Percentiles rank a stretch among this genome's conserved stretches.
These are phyloP conservation scores for Scelioninae gen. 2 DNA, from an alignment of 2,888 invertebrate genomes.

Conservation along the genomic window DNA sequence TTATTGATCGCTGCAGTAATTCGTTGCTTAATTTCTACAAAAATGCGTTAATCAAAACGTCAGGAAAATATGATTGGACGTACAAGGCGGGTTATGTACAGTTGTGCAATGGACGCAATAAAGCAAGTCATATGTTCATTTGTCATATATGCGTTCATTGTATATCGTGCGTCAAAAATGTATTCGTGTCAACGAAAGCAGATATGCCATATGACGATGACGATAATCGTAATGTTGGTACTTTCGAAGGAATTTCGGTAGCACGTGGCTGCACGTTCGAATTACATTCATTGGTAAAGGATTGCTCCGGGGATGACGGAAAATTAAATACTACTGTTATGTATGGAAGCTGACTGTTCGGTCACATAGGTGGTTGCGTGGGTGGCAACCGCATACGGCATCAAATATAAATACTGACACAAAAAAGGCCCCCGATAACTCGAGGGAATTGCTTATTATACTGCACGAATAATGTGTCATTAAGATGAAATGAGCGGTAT, in stretches of 20 bases:
- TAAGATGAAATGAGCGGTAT: slow-evolving; percentile 52
- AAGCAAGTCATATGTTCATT: slow-evolving; percentile 35
- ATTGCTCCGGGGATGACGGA: slow-evolving; percentile 54
- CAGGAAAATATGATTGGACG: no score
- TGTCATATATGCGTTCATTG: background rate
- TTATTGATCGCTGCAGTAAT: no score
- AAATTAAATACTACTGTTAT: slow-evolving; percentile 68
- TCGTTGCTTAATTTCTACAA: no score
- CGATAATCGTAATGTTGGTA: slow-evolving; percentile 58
- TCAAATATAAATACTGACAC: slow-evolving; percentile 65
- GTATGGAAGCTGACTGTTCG: slow-evolving; percentile 60
- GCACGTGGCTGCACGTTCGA: slow-evolving; percentile 49
- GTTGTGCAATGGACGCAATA: no score
- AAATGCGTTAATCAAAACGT: no score
- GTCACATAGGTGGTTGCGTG: slow-evolving; percentile 58
- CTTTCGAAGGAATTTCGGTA: slow-evolving; percentile 64
- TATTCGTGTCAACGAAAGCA: slow-evolving; percentile 54
- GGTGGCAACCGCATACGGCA: slow-evolving; percentile 63
- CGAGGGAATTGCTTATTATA: slow-evolving; percentile 36
- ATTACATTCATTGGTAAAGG: slow-evolving; percentile 53
- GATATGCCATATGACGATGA: slow-evolving; percentile 68
- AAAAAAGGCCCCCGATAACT: slow-evolving; percentile 43
- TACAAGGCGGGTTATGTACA: no score
- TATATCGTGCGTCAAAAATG: slow-evolving; percentile 29
- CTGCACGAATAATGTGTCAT: slow-evolving; percentile 65